Base-by-base conservation (phyloP, 2,113 vertebrate genomes). In the Phoenicopterus ruber region DNA sequence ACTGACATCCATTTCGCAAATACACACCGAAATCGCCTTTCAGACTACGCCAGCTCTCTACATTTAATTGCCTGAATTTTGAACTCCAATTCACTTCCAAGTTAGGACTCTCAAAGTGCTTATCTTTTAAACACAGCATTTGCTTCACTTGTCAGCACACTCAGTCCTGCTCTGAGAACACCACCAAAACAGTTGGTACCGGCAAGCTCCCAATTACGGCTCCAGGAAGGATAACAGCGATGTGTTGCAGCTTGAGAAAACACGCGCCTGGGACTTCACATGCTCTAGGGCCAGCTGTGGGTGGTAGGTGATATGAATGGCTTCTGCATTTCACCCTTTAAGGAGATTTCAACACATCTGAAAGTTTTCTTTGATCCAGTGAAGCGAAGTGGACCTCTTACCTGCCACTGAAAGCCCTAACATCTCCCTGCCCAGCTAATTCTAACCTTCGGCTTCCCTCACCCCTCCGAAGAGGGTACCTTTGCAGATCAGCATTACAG, bases 111-210 rank as follows among this genome's bases (percentile, higher is more conserved):
- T 62, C 54, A 25, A 85, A 93, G 78, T 20, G 82, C 92, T 57
- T 95, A 89, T 96, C 90, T 94, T 87, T 95, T 46, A 91, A 96
- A 90, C 16, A 40, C 70, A 96, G 73, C 52, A 72, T 76, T 93
- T 82, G 84, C 93, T 94, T 74, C 2, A 18, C 93, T 89, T 85
- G 86, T 91, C 94, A 96, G 93, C 84, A 95, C 77, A 61, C 73
- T 86, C 63, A 82, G 94, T 65, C 81, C 91, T 86, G 84, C 47
- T 62, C 91, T 11, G 70, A 95, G 89, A 94, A 76, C 32, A 44
- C 15, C 89, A 92, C 80, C 89, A 57, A 59, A 94, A 86, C 14
- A 17, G 69, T 49, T 3, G 29, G 94, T 17, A 79, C 55, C 91
- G 83, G 62, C 61, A 84, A 91, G 87, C 52, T 93, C 84, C 73